These are phyloP conservation scores for Anthopleura sola DNA, from an alignment of 64 coral and sea anemone species.

Conservation along the genomic window DNA sequence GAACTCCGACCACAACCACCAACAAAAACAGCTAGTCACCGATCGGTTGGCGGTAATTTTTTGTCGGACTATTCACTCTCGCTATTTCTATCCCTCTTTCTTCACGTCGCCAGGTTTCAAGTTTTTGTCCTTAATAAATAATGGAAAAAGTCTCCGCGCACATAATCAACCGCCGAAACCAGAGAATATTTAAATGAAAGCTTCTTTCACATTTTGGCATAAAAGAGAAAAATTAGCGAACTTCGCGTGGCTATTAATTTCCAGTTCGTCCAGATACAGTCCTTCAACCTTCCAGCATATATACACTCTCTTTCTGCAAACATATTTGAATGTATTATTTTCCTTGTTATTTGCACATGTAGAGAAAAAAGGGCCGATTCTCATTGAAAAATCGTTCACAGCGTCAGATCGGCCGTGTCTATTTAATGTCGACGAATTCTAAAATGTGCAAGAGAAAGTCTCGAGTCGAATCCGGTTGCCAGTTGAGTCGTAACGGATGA, in stretches of 20 bases:
- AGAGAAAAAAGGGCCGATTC: not conserved
- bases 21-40: not conserved
- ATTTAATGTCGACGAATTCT: not conserved
- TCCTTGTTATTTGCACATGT: not conserved
- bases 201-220: not conserved
- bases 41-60: not conserved
- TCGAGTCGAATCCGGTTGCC: not conserved
- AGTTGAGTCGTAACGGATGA: not conserved
- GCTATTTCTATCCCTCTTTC: not conserved
- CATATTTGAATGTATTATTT: not conserved
- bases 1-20: not conserved
- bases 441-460: not conserved
- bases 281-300: not conserved
- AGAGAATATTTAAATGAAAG: slow-evolving; percentile 17
- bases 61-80: not conserved
- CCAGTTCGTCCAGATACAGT: not conserved
- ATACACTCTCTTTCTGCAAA: not conserved
- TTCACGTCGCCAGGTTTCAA: not conserved
- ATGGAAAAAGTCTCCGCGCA: slow-evolving; percentile 50
- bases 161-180: slow-evolving; percentile 16
- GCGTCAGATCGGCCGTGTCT: not conserved
- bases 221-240: not conserved
- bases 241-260: not conserved
- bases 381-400: slow-evolving; percentile 1
- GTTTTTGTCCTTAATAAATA: slow-evolving; percentile 63